Conservation (phyloP, 1,140 invertebrate genomes). For the Brachionus asplanchnoidis region DNA sequence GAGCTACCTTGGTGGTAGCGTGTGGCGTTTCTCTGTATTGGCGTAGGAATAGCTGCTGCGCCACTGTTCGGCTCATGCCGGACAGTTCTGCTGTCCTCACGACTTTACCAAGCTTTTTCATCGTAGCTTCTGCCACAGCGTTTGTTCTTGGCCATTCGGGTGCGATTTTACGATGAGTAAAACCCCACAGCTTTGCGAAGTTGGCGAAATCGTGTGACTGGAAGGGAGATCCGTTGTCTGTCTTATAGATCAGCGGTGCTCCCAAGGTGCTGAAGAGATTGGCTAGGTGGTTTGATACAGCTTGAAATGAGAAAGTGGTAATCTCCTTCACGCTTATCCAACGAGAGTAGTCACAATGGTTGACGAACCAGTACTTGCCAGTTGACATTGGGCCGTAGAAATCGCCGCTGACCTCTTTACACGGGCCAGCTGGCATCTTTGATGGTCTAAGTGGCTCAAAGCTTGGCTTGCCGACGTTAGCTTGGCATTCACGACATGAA, state of each 20-base stretch:
- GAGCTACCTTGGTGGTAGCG: not conserved
- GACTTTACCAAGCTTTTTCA: not conserved
- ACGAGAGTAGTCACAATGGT: not conserved
- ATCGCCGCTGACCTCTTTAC: not conserved
- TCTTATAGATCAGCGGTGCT: constrained; percentile 42
- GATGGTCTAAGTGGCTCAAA: not conserved
- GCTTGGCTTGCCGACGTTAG: not conserved
- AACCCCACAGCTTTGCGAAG: constrained; percentile 40
- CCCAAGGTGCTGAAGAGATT: constrained; percentile 44
- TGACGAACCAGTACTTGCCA: not conserved
- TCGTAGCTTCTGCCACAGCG: constrained; percentile 42
- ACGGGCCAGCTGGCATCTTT: not conserved
- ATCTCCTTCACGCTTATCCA: not conserved
- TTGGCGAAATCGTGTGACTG: constrained; percentile 37
- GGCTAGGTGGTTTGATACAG: constrained; percentile 9
- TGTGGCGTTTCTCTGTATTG: not conserved
- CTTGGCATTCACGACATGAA: not conserved
- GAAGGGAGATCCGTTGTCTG: constrained; percentile 43
- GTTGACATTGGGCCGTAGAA: not conserved
- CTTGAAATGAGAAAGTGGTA: not conserved
- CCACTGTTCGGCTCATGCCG: not conserved
- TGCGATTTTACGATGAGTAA: constrained; percentile 43
- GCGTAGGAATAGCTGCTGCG: not conserved
- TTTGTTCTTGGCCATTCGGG: constrained; percentile 36
- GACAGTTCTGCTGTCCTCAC: no score